These are phyloP conservation scores for Mythimna lalbum DNA, from an alignment of 2,888 invertebrate species.

Conservation along the genomic window DNA sequence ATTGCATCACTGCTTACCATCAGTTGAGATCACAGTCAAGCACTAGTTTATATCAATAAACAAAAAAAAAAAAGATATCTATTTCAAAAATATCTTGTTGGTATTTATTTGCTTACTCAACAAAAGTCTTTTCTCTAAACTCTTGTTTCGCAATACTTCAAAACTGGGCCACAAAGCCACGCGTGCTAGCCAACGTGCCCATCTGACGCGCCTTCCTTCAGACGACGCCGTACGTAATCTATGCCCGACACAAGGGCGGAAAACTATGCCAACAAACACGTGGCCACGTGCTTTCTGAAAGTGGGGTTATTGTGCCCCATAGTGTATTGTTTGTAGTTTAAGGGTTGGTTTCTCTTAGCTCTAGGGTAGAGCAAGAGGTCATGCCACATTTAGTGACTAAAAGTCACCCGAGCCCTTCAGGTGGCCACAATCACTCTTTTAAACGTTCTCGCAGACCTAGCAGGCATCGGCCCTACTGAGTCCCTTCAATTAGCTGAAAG, in stretches of 20 bases:
- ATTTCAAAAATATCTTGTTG: no score
- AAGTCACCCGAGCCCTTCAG: not conserved
- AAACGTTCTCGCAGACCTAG: not conserved
- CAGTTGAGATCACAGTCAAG: no score
- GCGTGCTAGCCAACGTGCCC: constrained; percentile 35
- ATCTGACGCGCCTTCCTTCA: not conserved
- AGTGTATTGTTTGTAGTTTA: no score
- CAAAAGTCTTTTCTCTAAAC: not conserved
- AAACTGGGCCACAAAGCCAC: constrained; percentile 5
- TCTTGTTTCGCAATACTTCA: constrained; percentile 3
- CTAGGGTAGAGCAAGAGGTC: not conserved
- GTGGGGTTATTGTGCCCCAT: not conserved
- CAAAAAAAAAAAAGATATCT: no score
- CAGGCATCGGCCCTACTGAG: no score
- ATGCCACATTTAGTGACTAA: not conserved
- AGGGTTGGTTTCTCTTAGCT: not conserved
- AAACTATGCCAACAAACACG: constrained; percentile 19
- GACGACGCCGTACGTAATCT: constrained; percentile 7
- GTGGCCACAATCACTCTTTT: not conserved
- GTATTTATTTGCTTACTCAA: not conserved
- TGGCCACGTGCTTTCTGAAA: constrained; percentile 26
- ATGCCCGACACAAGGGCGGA: not conserved
- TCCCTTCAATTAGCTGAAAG: no score
- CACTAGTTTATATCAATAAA: no score
- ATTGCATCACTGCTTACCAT: no score